Conservation (phyloP, 1,140 invertebrate genomes). For the Branchinecta lindahli region DNA sequence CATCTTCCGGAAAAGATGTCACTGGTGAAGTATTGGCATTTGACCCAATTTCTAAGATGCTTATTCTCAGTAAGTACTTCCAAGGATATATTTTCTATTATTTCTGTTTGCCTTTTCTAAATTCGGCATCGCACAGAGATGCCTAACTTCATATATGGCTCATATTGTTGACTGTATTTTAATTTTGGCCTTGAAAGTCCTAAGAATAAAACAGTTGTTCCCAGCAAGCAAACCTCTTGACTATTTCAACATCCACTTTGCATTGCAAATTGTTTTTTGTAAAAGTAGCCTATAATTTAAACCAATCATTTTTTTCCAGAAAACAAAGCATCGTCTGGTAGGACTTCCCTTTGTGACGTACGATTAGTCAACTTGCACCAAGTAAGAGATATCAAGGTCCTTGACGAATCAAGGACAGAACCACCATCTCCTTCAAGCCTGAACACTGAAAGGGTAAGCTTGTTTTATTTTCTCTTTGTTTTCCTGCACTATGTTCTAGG, state of each 20-base stretch:
- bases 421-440: background rate
- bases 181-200: too few species aligned
- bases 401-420: background rate
- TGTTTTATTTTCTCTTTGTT: too few species aligned
- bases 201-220: too few species aligned
- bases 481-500: too few species aligned
- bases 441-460: background rate
- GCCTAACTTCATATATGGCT: too few species aligned
- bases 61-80: background rate
- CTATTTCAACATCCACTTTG: too few species aligned
- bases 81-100: background rate
- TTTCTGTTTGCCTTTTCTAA: too few species aligned
- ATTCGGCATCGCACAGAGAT: too few species aligned
- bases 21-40: conserved; percentile 2
- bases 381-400: background rate
- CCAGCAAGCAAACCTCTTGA: too few species aligned
- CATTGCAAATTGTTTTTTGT: too few species aligned
- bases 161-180: too few species aligned
- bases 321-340: background rate
- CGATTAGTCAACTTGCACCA: conserved; percentile 7
- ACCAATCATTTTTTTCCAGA: background rate
- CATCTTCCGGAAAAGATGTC: background rate
- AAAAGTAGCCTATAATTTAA: too few species aligned
- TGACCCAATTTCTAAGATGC: conserved; percentile 5
- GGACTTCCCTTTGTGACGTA: background rate